Evolutionary conservation across 2,888 invertebrate species (phyloP), one percentile per base, ranked within the genome.

Genomic region (Lasioglossum marginatum): DNA sequence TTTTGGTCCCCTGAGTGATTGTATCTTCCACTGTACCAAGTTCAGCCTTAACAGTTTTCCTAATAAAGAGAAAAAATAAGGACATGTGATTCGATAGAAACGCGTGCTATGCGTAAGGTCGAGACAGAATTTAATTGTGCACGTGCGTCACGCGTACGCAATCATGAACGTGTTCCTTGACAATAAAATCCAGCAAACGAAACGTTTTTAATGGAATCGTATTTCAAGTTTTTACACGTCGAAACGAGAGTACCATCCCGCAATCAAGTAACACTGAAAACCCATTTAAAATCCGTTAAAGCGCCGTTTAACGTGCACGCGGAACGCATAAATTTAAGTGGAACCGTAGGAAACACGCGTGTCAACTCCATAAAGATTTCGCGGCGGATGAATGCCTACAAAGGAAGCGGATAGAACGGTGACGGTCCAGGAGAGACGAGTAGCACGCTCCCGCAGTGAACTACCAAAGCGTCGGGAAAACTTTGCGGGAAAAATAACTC

Each of bases 371-470:
- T 37, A 31, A 48, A 31, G 40, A 27, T 31, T 14, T 43, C 31
- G 31, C 40, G 43, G 43, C 31, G 75, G 43, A 63, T 37, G 37
- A 31, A 37, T 2, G 52, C 19, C 5, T 60, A 40, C 60, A 71
- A 75, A 79, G 57, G 23, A 79, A 75, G 31, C n/a, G 40, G 19
- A 6, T 37, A 40, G 23, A 81, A 71, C 27, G 48, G 48, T 34
- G 60, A 63, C 48, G 14, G 71, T 71, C 31, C 57, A 60, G 14
- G n/a, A 34, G 60, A 4, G 27, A n/a, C 48, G 12, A 63, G 31
- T 12, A 31, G 23, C 43, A 23, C n/a, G 48, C 74, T 14, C 14
- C 43, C 34, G 27, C 43, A n/a, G 19, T 19, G 63, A 66, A 31
- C 60, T 43, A 3, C 16, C 57, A 2, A 68, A 31, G 43, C 43